Percentiles rank a stretch among this genome's conserved stretches.
Evolutionary conservation across 2,797 vertebrate species (phyloP).

Genomic region (Bradypus variegatus): DNA sequence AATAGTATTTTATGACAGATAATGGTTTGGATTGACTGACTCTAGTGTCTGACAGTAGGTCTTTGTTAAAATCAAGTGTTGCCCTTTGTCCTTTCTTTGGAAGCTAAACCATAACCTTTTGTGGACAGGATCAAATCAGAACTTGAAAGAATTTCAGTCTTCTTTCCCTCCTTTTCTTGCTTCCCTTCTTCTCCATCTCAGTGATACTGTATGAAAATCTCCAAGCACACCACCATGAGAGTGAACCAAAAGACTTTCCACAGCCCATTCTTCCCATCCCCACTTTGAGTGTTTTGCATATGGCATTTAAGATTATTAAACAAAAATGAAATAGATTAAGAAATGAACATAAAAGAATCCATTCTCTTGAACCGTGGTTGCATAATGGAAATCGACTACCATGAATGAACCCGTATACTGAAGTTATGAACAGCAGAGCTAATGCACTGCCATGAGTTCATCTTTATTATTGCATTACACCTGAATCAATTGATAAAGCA

Average conservation of each 20-base stretch:
- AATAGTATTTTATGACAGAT: slow-evolving; percentile 33
- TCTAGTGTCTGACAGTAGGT: slow-evolving; percentile 19
- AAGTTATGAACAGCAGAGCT: slow-evolving; percentile 92
- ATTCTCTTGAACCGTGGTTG: slow-evolving; percentile 80
- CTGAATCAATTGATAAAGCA: slow-evolving; percentile 99
- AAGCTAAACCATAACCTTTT: background rate
- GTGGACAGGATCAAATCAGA: background rate
- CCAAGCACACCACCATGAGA: slow-evolving; percentile 12
- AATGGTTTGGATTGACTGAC: slow-evolving; percentile 21
- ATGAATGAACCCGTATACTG: slow-evolving; percentile 81
- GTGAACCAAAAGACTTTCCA: slow-evolving; percentile 44
- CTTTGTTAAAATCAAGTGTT: slow-evolving; percentile 31
- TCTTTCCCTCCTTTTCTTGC: background rate
- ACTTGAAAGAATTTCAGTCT: background rate
- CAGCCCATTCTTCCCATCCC: background rate
- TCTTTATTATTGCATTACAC: slow-evolving; percentile 98
- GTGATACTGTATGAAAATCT: slow-evolving; percentile 4
- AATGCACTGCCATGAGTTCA: slow-evolving; percentile 97
- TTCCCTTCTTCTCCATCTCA: background rate
- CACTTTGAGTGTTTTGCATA: slow-evolving; percentile 64
- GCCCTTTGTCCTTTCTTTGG: background rate
- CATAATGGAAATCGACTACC: slow-evolving; percentile 83
- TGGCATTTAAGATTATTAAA: slow-evolving; percentile 73
- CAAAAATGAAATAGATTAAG: slow-evolving; percentile 78
- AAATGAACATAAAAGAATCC: slow-evolving; percentile 79